Base-by-base conservation (phyloP, 2,113 vertebrate species). In the Bothrops jararaca region DNA sequence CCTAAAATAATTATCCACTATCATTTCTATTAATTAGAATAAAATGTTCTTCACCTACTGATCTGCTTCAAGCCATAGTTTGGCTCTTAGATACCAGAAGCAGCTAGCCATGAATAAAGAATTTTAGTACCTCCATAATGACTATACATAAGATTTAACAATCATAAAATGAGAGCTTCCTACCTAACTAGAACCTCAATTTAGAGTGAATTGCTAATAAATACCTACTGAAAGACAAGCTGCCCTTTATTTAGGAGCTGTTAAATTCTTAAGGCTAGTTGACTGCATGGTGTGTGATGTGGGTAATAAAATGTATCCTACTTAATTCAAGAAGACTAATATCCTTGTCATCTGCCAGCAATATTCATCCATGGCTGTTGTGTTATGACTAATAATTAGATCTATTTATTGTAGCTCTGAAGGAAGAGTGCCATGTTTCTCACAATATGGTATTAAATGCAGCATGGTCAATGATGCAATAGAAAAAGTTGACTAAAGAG, bases 331-430 rank as follows among this genome's bases (percentile, higher is more conserved):
- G 50, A 74, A 74, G 10, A 56, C 85, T 57, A 88, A 91, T 91
- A 74, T 54, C 58, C 57, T 87, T 88, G 80, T 90, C 89, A 91
- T n/a, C 85, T 69, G 58, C 87, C 92, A 80, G 74, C 58, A 93
- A 69, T 87, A 90, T 93, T 86, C 56, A 29, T 45, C 45, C 50
- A 34, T 24, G 42, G 80, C 89, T 86, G 34, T 48, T 23, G 4
- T 74, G 18, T 48, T 88, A 50, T 80, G 50, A 56, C 52, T 69
- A 74, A 91, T 91, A 88, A 88, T 88, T 88, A 87, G 57, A 74
- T 29, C 85, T 74, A 91, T 91, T 93, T 88, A 90, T 89, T 93
- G 24, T 10, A 11, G 39, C 50, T 56, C 90, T 52, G 18, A 23
- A 69, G 58, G 56, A 54, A 87, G 48, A 86, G 20, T 48, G 54